A percentile compares a stretch with the other conserved stretches of the same genome.
These are phyloP conservation scores for Lacanobia wlatinum DNA, from an alignment of 2,888 invertebrate species.

Conservation along the genomic window DNA sequence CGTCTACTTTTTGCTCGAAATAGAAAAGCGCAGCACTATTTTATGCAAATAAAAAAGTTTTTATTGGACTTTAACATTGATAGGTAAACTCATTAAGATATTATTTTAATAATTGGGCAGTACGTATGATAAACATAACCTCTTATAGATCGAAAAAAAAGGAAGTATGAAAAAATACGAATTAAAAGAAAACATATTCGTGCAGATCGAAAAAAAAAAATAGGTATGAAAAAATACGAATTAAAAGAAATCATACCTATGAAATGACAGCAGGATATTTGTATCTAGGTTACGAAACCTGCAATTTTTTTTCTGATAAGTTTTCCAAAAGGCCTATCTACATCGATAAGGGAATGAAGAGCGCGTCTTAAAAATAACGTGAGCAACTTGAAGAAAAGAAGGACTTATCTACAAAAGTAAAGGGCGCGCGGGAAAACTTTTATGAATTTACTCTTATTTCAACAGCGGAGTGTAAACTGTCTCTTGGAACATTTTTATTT, in stretches of 20 bases:
- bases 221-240: not conserved
- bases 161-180: not conserved
- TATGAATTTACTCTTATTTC: conserved; percentile 7
- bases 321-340: too few species aligned
- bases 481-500: not conserved
- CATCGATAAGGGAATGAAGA: not conserved
- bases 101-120: not conserved
- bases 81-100: not conserved
- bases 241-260: too few species aligned
- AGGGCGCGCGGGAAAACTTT: conserved; percentile 39
- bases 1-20: not conserved
- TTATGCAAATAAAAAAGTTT: not conserved
- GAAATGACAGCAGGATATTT: not conserved
- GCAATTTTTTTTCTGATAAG: not conserved
- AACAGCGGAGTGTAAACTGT: not conserved
- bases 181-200: not conserved
- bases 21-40: conserved; percentile 15
- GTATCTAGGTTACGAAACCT: not conserved
- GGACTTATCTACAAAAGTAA: not conserved
- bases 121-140: too few species aligned
- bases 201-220: not conserved
- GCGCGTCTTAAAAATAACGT: not conserved
- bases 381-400: not conserved
- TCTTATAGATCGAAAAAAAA: too few species aligned
- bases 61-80: not conserved